Base-by-base conservation (phyloP, 2,888 invertebrate species). In the Chesias legatella region DNA sequence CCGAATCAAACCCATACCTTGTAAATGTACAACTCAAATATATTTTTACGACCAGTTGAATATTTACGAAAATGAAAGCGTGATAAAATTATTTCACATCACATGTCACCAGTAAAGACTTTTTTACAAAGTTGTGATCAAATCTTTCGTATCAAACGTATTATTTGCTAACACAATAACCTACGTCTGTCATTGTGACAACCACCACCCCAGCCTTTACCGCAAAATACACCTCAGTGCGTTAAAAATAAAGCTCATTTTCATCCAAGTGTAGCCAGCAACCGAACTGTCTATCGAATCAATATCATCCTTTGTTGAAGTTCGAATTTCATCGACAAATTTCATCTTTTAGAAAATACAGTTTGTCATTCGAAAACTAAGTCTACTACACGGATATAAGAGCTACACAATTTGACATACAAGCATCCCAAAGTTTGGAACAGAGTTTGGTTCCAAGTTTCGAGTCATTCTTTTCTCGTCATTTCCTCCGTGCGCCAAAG, bases 161-260 rank as follows among this genome's bases (percentile, higher is more conserved):
- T 35, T 50, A 50, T 58, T 60, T 53, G 46, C 48, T 43, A 45
- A 41, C 35, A 44, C 43, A 52, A 36, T 43, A 55, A 52, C 55
- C 56, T 56, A 51, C 51, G 61, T 54, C 54, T 60, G 56, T 51
- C 59, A 61, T 55, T 51, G 53, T 48, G 23, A 27, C 41, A 48
- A 47, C 47, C 44, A 52, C 54, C 38, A 31, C 26, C 44, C 40
- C 36, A 32, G 22, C 3, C 17, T 8, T 7, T 17, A n/a, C 9
- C 6, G 41, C 33, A 38, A 7, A 20, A 26, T 9, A 28, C 45
- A 10, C 13, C 13, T 17, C 5, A 46, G 43, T 21, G 5, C 1
- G 21, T 2, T 10, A 0, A 8, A 26, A 2, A 34, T 33, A 51
- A 24, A 29, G 31, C 33, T 11, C 28, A 30, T 34, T 34, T 35